Evolutionary conservation across 1,140 invertebrate genomes (phyloP).

Genomic region (Wiebesia pumilae): DNA sequence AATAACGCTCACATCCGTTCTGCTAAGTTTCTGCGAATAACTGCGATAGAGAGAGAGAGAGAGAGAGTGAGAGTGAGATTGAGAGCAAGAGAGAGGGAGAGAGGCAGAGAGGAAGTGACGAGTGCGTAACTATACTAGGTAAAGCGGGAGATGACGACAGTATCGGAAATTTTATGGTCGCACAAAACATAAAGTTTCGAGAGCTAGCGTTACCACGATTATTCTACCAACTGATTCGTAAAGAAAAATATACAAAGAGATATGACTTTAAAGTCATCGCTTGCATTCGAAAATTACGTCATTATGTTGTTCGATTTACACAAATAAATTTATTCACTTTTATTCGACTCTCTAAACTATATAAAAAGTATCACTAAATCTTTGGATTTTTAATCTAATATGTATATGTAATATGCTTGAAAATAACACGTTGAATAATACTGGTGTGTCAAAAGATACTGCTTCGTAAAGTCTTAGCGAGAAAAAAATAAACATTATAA

Average conservation of each 20-base stretch:
- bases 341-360: no score
- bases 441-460: no score
- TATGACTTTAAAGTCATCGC: conserved; percentile 24
- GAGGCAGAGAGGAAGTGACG: neutral
- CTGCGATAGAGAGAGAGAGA: neutral
- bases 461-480: no score
- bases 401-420: no score
- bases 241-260: neutral
- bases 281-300: conserved; percentile 7
- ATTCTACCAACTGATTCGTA: conserved; percentile 22
- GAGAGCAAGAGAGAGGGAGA: neutral
- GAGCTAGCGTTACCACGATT: neutral
- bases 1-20: conserved; percentile 52
- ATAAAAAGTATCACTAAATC: no score
- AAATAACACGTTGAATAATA: no score
- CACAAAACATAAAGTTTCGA: conserved; percentile 40
- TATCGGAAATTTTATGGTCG: conserved; percentile 20
- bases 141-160: neutral
- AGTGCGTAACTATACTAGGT: neutral
- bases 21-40: conserved; percentile 21
- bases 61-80: neutral
- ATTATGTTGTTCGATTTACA: neutral
- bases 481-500: no score
- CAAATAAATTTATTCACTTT: no score
- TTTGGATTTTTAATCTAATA: no score